Base-by-base conservation (phyloP, 30 jellyfish, hydroid and myxozoan genomes). In the Hydractinia symbiolongicarpus region DNA sequence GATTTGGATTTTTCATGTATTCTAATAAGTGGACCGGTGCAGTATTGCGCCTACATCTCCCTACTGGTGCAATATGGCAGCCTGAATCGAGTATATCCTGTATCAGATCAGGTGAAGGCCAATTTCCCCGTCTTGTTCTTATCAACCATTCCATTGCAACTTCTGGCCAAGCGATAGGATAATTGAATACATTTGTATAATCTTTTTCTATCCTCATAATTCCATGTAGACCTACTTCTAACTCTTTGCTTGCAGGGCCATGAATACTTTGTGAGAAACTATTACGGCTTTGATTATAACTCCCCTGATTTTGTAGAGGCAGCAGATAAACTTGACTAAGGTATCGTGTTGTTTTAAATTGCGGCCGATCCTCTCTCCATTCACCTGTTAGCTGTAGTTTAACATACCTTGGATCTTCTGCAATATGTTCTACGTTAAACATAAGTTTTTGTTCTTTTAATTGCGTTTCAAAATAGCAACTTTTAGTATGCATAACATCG, bases 101-200 rank as follows among this genome's bases (percentile, higher is more conserved):
- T 19, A 79, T 53, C 55, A 79, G 53, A 9, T 79, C 87, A 2
- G 81, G 73, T 16, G 87, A 64, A 16, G 87, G 87, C 87, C 87
- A 79, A 16, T 44, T 19, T 62, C 15, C 8, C 20, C 71, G 55
- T 21, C 81, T 79, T 10, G 77, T 67, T 54, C 87, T 66, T 5
- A 66, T 50, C 20, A 79, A 67, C 87, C 87, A 79, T 53, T 79
- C 87, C 87, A 79, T 79, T 2, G 87, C 87, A 17, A 44, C 71
- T 53, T 79, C 87, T 6, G 87, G 87, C 87, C 87, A 79, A 7
- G 87, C 73, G n/a, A 30, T 50, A 19, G 87, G 87, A 70, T 79
- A 79, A 11, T 79, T 19, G 81, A 79, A 79, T 44, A 79, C 87
- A 30, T 66, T 9, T 4, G 87, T 62, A 8, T 21, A 20, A 56